Base-by-base conservation (phyloP, 2,797 vertebrate species). In the Enteromius thamalakanensis region DNA sequence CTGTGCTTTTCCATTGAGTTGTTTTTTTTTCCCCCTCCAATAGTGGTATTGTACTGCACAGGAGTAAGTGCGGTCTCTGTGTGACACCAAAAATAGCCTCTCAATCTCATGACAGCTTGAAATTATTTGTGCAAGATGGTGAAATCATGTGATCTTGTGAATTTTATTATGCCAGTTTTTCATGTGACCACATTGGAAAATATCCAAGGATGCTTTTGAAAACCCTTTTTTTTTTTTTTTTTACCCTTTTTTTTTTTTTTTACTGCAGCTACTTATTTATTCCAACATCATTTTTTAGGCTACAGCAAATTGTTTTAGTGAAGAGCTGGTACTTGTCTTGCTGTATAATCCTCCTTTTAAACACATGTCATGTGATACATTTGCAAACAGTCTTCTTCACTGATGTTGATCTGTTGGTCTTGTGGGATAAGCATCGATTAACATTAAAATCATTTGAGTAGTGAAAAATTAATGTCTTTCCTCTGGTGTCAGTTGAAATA, bases 221-320 rank as follows among this genome's bases (percentile, higher is more conserved):
- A 17, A 47, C 1, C 42, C 8, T 26, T 32, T 32, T 32, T 32
- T 29, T 29, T 29, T 29, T 12, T 45, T 47, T 42, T 37, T 3
- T 42, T 42, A 42, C 40, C 40, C 9, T 3, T 3, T 3, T 3
- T 12, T 2, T 12, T 2, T 72, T 32, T 34, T 62, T 32, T 47
- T 21, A 26, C 17, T 9, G 6, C 15, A 74, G 19, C 47, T 85
- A 5, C 68, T 77, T 81, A 70, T 47, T 42, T 68, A 72, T 79
- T 84, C 53, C 37, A 76, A 68, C 40, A 40, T 79, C n/a, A 77
- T 26, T 5, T 23, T 23, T 62, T 32, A 64, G 29, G 29, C 6
- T 64, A 64, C 32, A 62, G 40, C 32, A 45, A 80, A 69, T 80
- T 45, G 68, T 64, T 85, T 74, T 51, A 55, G 77, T 55, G 32